A percentile compares a stretch with the other conserved stretches of the same genome.
Conservation (phyloP, 2,113 vertebrate genomes). For the Vidua chalybeata region DNA sequence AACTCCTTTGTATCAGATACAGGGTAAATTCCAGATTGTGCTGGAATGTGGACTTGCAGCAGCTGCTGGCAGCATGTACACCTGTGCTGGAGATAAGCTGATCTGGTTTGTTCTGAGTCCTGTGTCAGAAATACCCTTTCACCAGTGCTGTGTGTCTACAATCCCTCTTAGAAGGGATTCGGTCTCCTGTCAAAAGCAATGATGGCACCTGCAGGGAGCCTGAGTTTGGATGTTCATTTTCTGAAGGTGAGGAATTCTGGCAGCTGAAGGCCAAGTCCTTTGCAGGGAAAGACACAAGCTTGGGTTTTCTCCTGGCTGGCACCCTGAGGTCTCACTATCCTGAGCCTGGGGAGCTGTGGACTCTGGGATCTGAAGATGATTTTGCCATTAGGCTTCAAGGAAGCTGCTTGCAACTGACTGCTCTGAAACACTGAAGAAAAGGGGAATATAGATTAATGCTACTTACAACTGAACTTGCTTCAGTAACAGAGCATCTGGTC, state of each 20-base stretch:
- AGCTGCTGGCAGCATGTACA: fast-evolving
- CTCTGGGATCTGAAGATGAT: background rate
- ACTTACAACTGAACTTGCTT: background rate
- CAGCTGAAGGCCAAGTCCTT: background rate
- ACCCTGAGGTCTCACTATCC: background rate
- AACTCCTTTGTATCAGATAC: background rate
- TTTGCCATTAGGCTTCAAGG: background rate
- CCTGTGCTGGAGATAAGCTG: background rate
- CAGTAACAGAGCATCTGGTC: background rate
- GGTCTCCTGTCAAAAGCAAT: background rate
- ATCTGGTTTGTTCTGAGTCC: background rate
- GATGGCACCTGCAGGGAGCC: background rate
- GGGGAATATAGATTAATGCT: background rate
- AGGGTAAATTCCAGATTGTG: background rate
- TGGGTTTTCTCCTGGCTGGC: background rate
- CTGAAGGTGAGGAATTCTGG: background rate
- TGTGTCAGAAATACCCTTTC: background rate
- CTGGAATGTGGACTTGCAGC: background rate
- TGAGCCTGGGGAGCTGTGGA: background rate
- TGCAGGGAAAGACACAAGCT: background rate
- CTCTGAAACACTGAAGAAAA: background rate
- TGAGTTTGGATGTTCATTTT: background rate
- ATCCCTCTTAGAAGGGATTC: background rate
- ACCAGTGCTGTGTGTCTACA: background rate
- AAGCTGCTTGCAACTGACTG: background rate